phyloP scores from a whole-genome alignment of 2,113 vertebrate genomes.

The Pterocles orientalis region DNA sequence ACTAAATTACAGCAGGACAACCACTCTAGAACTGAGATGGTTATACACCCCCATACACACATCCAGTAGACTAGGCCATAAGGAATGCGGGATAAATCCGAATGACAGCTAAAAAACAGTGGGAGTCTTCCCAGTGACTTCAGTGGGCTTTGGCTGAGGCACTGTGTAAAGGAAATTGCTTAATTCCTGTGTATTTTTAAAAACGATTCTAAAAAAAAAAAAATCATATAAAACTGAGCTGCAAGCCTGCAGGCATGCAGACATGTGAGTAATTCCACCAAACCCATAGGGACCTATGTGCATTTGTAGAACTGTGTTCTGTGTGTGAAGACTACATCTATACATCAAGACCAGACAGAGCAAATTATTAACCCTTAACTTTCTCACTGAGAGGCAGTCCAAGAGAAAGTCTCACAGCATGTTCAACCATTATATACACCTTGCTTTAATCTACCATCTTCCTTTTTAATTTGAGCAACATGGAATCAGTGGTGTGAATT shows the following conservation, averaged over 20 bases:
- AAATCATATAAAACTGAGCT: not conserved
- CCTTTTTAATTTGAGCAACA: not conserved
- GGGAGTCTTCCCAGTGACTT: constrained; percentile 40
- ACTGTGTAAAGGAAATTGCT: constrained; percentile 24
- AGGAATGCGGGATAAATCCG: not conserved
- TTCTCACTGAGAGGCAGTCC: not conserved
- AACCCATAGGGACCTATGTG: not conserved
- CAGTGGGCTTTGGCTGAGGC: constrained; percentile 39
- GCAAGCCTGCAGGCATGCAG: not conserved
- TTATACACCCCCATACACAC: not conserved
- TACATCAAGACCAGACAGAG: not conserved
- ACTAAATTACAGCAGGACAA: not conserved
- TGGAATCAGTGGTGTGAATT: not conserved
- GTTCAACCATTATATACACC: not conserved
- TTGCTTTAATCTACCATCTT: not conserved
- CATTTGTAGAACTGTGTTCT: not conserved
- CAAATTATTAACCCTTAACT: not conserved
- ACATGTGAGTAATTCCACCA: not conserved
- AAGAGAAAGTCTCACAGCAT: not conserved
- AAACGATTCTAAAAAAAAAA: not conserved
- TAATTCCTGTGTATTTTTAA: constrained; percentile 51
- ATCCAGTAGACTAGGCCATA: not conserved
- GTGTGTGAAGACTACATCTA: not conserved
- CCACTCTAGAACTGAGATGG: not conserved
- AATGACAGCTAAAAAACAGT: not conserved